A percentile compares a stretch with the other conserved stretches of the same genome.
These are phyloP conservation scores for Dysmachus trigonus DNA, from an alignment of 2,888 invertebrate genomes.

Conservation along the genomic window DNA sequence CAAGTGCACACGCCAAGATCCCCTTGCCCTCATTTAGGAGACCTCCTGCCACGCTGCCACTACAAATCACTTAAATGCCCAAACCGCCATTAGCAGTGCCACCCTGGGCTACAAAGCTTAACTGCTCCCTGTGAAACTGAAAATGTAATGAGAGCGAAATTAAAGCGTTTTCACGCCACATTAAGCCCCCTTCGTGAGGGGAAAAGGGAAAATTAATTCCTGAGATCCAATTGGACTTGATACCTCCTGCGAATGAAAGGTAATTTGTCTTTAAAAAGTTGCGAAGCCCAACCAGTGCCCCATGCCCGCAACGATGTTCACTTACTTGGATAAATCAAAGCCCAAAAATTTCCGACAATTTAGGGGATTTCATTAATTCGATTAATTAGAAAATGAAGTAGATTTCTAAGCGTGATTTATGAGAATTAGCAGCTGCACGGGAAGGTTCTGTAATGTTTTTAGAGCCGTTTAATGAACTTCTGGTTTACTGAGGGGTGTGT, in stretches of 20 bases:
- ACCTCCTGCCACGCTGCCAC: neutral
- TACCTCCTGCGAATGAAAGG: neutral
- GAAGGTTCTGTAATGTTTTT: neutral
- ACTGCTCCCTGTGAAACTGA: neutral
- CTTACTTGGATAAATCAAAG: neutral
- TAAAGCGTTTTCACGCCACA: constrained; percentile 19
- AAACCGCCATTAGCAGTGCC: neutral
- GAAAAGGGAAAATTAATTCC: neutral
- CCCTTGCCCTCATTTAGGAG: neutral
- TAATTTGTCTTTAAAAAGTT: neutral
- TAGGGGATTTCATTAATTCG: neutral
- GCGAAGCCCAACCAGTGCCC: neutral
- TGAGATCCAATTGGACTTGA: neutral
- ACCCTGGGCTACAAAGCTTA: neutral
- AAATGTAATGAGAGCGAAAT: neutral
- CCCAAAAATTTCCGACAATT: neutral
- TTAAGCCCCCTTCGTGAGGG: neutral
- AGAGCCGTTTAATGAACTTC: neutral
- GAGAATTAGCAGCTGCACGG: neutral
- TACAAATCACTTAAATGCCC: neutral
- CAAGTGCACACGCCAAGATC: neutral
- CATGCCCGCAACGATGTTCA: neutral
- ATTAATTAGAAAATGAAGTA: neutral
- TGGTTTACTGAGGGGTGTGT: neutral
- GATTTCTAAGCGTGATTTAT: neutral